Conservation (phyloP, 2,113 vertebrate species). For the Tylochromis polylepis region DNA sequence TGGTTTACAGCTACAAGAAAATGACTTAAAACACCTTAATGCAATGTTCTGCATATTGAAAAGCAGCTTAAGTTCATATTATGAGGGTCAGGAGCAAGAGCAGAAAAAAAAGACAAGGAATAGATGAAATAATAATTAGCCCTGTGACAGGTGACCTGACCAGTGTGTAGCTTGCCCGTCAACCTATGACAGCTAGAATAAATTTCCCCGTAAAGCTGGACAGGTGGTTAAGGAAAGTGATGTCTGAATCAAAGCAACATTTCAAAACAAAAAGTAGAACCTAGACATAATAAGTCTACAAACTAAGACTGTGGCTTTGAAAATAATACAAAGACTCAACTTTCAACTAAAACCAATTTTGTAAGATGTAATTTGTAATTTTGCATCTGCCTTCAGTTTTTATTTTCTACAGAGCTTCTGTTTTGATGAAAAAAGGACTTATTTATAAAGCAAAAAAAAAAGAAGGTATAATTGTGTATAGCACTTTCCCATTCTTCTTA, state of each 20-base stretch:
- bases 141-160: not conserved
- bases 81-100: not conserved
- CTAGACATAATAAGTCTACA: not conserved
- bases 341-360: not conserved
- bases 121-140: slow-evolving; percentile 6
- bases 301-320: not conserved
- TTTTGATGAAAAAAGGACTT: not conserved
- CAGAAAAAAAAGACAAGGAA: not conserved
- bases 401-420: not conserved
- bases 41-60: not conserved
- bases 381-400: not conserved
- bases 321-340: not conserved
- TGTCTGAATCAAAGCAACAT: not conserved
- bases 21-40: slow-evolving; percentile 10
- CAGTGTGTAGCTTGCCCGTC: not conserved
- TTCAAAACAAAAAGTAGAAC: not conserved
- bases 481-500: not conserved
- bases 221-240: not conserved
- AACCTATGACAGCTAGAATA: not conserved
- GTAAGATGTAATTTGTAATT: not conserved
- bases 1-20: slow-evolving; percentile 3
- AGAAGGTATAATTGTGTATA: not conserved
- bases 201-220: not conserved
- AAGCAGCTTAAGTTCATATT: not conserved
- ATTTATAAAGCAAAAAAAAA: not conserved